Evolutionary conservation across 2,888 invertebrate genomes (phyloP).

Genomic region (Lasioglossum marginatum): DNA sequence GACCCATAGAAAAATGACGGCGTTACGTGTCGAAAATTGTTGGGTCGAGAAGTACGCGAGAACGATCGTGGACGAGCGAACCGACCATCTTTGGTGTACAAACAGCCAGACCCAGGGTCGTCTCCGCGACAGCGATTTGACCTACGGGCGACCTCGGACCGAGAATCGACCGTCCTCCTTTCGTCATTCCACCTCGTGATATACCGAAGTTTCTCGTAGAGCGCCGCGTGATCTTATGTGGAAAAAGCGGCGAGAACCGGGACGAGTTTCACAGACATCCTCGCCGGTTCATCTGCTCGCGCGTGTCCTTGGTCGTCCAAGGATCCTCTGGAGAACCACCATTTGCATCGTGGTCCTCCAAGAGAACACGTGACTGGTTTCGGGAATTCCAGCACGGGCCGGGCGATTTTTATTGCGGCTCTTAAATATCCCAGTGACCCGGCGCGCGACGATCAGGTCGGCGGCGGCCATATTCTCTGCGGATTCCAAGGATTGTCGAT

Average conservation of each 20-base stretch:
- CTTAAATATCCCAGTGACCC: constrained; percentile 20
- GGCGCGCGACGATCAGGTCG: neutral
- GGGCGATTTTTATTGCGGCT: constrained; percentile 39
- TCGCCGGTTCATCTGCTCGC: constrained; percentile 21
- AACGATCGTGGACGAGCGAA: constrained; percentile 44
- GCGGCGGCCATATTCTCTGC: constrained; percentile 10
- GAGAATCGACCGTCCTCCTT: constrained; percentile 76
- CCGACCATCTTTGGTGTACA: constrained; percentile 65
- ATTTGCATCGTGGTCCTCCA: constrained; percentile 51
- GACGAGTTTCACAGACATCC: constrained; percentile 46
- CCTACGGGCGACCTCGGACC: constrained; percentile 72
- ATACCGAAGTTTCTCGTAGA: constrained; percentile 64
- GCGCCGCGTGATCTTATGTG: constrained; percentile 53
- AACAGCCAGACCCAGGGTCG: constrained; percentile 61
- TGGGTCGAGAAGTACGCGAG: constrained; percentile 34
- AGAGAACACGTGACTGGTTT: constrained; percentile 51
- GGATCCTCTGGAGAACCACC: constrained; percentile 47
- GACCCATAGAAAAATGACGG: constrained; percentile 18
- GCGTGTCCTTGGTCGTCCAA: constrained; percentile 60
- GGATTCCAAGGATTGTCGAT: neutral
- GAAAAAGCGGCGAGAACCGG: constrained; percentile 55
- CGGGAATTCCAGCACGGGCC: constrained; percentile 47
- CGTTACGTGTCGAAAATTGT: constrained; percentile 34
- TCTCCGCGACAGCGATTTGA: constrained; percentile 68
- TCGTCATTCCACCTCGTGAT: constrained; percentile 70